A percentile compares a stretch with the other conserved stretches of the same genome.
These are phyloP conservation scores for Merluccius polli DNA, from an alignment of 2,797 vertebrate species.

Conservation along the genomic window DNA sequence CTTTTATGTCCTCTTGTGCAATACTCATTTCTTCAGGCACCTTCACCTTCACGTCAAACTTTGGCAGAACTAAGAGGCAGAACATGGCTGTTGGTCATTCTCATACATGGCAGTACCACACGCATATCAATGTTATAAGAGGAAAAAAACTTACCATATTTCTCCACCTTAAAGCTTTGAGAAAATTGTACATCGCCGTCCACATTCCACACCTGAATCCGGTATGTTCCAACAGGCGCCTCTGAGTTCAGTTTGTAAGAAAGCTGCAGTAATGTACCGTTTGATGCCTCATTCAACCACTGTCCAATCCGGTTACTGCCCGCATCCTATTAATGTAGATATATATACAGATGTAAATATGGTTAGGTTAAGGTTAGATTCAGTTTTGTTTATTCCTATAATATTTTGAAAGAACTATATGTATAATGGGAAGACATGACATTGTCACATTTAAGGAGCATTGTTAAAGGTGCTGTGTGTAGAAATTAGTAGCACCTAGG, in stretches of 20 bases:
- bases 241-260: constrained; percentile 69
- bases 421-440: too few species aligned
- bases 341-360: too few species aligned
- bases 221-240: constrained; percentile 59
- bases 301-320: constrained; percentile 66
- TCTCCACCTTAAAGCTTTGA: constrained; percentile 66
- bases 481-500: too few species aligned
- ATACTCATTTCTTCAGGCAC: constrained; percentile 25
- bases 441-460: too few species aligned
- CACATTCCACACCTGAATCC: constrained; percentile 32
- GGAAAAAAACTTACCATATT: constrained; percentile 63
- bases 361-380: too few species aligned
- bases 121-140: neutral
- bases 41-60: constrained; percentile 49
- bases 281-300: constrained; percentile 64
- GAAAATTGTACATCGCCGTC: neutral
- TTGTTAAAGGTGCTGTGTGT: too few species aligned
- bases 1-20: constrained; percentile 29
- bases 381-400: too few species aligned
- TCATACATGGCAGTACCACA: neutral
- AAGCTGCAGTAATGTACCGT: constrained; percentile 64
- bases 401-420: too few species aligned
- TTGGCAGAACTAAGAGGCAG: constrained; percentile 56
- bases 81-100: neutral
- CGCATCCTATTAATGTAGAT: constrained; percentile 1